These are phyloP conservation scores for Hylaeus anthracinus DNA, from an alignment of 1,140 invertebrate species.

Conservation along the genomic window DNA sequence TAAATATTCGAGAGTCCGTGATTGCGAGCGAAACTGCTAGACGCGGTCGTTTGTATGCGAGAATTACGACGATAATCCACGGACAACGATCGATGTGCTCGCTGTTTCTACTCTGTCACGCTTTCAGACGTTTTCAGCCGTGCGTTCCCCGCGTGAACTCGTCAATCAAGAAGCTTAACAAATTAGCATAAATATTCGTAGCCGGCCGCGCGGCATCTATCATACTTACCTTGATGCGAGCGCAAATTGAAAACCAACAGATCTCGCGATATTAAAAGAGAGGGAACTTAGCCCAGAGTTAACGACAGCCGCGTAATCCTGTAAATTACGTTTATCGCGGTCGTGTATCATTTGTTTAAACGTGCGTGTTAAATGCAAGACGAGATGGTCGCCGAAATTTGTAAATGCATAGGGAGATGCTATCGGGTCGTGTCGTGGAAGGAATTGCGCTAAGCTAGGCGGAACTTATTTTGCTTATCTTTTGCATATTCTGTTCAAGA, in stretches of 20 bases:
- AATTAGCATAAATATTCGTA: slow-evolving; percentile 51
- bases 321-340: background rate
- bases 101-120: slow-evolving; percentile 37
- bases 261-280: slow-evolving; percentile 13
- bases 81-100: slow-evolving; percentile 45
- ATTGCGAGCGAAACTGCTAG: slow-evolving; percentile 8
- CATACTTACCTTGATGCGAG: slow-evolving; percentile 24
- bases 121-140: slow-evolving; percentile 27
- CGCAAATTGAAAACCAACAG: slow-evolving; percentile 44
- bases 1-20: background rate
- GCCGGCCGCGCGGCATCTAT: slow-evolving; percentile 26
- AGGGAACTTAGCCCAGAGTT: background rate
- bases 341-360: background rate
- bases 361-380: no score
- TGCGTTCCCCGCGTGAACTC: slow-evolving; percentile 8
- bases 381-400: background rate
- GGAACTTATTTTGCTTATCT: no score
- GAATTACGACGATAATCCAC: slow-evolving; percentile 42
- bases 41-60: slow-evolving; percentile 22
- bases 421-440: no score
- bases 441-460: no score
- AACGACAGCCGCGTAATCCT: background rate
- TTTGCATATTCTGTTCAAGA: no score
- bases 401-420: background rate
- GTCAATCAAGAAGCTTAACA: slow-evolving; percentile 44